Conservation (phyloP, 30 jellyfish, hydroid and myxozoan species). For the Aurelia sp. region DNA sequence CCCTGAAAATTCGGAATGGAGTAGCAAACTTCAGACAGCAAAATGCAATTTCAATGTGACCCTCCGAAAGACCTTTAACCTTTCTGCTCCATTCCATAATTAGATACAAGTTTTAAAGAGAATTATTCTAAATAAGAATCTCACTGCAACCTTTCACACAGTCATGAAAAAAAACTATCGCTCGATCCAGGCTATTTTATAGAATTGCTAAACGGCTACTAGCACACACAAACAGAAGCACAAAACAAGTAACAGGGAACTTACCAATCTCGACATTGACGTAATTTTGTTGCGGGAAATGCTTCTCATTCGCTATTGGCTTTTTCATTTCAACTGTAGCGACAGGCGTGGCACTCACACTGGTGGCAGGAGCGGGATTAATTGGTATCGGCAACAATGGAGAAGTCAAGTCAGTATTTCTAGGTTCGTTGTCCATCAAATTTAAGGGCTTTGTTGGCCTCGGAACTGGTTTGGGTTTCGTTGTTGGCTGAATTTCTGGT, state of each 20-base stretch:
- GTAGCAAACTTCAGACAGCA: too few relatives aligned
- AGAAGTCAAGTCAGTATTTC: not conserved
- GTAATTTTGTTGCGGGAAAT: conserved; percentile 31
- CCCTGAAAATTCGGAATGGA: too few relatives aligned
- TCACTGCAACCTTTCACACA: too few relatives aligned
- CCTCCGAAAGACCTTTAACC: too few relatives aligned
- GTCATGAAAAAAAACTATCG: too few relatives aligned
- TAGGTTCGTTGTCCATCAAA: conserved; percentile 33
- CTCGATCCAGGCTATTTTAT: too few relatives aligned
- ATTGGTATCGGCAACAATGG: conserved; percentile 20
- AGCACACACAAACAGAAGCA: not conserved
- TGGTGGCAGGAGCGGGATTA: too few relatives aligned
- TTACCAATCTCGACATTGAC: conserved; percentile 38
- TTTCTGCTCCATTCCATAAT: too few relatives aligned
- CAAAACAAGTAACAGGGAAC: not conserved
- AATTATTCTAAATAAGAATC: too few relatives aligned
- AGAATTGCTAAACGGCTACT: too few relatives aligned
- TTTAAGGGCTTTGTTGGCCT: not conserved
- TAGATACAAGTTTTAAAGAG: too few relatives aligned
- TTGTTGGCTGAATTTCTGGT: not conserved
- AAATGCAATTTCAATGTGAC: too few relatives aligned
- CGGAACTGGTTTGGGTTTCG: conserved; percentile 29
- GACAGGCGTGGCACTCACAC: not conserved
- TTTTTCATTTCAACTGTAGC: not conserved
- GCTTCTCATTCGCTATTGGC: conserved; percentile 4